Evolutionary conservation across 2,888 invertebrate genomes (phyloP), one percentile per base, ranked within the genome.

Genomic region (Erpobdella octoculata): DNA sequence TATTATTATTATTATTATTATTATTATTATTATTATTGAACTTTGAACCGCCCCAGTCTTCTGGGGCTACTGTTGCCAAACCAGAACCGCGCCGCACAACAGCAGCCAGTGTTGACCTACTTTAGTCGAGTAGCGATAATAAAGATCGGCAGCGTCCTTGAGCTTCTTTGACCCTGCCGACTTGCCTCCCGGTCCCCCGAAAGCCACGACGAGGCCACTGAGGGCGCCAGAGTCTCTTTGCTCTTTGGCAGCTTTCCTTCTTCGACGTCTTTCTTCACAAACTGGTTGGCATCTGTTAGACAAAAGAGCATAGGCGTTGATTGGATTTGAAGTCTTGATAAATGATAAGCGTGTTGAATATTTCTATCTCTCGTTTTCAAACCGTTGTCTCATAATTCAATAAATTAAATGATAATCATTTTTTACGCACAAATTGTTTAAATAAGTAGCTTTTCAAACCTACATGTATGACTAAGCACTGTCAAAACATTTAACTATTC

Each of bases 111-210:
- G 3, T 8, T 21, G 58, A 9, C 58, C 33, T 18, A 73, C 73
- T 67, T 73, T 74, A 12, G 71, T 74, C 58, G 69, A 68, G 69
- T 71, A 66, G 48, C 73, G 59, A 61, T 72, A 72, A 59, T 72
- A 72, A 37, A 69, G 58, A 53, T 72, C 72, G 33, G 48, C 70
- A 25, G 72, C 68, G 33, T 59, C 58, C 18, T 67, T 58, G 71
- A 35, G 41, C 46, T 67, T 66, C 59, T 71, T 71, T 2, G 72
- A 67, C n/a, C 71, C 41, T 12, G 61, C 46, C 35, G 59, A 53
- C 36, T 71, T 69, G 35, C 58, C 58, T 2, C 69, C 69, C 5
- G 53, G 37, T 58, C 70, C 71, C 71, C 71, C 41, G 31, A 67
- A 59, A 41, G 61, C 12, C 33, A 64, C 61, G 41, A 46, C 28